Evolutionary conservation across 2,113 vertebrate genomes (phyloP).

Genomic region (Panurus biarmicus): DNA sequence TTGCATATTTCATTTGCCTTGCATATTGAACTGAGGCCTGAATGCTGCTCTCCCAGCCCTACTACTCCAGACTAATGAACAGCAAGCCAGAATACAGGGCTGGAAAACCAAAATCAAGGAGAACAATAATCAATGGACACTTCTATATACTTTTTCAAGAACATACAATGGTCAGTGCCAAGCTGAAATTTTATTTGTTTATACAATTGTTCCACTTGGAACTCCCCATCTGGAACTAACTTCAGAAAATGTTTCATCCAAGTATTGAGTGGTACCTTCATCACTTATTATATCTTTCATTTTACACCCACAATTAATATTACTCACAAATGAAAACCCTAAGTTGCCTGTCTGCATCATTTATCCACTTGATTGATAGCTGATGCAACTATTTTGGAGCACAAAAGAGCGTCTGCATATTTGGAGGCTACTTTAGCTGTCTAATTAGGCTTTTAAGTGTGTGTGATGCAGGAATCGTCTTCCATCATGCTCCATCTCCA

Average conservation of each 20-base stretch:
- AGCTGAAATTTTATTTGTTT: background rate
- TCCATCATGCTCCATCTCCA: background rate
- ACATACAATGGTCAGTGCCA: background rate
- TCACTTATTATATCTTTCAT: conserved; percentile 18
- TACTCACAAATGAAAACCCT: conserved; percentile 23
- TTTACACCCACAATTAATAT: conserved; percentile 48
- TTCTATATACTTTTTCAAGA: background rate
- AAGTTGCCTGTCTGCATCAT: background rate
- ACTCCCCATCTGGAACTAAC: background rate
- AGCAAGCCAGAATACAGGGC: background rate
- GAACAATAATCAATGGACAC: background rate
- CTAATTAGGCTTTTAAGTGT: conserved; percentile 1
- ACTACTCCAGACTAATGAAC: background rate
- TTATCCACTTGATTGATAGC: conserved; percentile 17
- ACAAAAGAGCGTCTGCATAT: background rate
- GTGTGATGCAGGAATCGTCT: background rate
- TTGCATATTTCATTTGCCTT: conserved; percentile 28
- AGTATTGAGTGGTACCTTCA: conserved; percentile 24
- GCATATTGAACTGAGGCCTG: background rate
- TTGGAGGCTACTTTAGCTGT: background rate
- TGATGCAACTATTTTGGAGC: background rate
- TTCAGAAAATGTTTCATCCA: background rate
- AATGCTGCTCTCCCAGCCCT: background rate
- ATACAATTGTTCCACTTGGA: background rate
- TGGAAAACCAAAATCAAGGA: background rate